phyloP scores from a whole-genome alignment of 2,113 vertebrate species.

The Burhinus oedicnemus region DNA sequence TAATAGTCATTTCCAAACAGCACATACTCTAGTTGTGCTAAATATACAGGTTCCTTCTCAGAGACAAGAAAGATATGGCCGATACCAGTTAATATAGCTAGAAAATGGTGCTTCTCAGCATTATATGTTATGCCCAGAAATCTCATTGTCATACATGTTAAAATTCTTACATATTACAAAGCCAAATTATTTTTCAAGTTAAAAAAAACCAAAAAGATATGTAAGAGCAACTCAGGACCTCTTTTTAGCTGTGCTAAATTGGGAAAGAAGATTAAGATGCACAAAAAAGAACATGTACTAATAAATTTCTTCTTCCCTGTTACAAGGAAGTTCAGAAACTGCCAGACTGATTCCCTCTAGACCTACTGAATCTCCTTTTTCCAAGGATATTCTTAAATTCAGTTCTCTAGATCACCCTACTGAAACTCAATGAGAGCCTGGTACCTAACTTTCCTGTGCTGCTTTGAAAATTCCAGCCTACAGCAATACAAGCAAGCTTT shows the following conservation, averaged over 20 bases:
- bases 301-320: background rate
- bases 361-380: background rate
- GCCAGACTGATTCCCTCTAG: background rate
- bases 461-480: constrained; percentile 6
- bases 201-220: background rate
- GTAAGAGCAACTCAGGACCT: background rate
- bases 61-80: background rate
- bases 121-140: background rate
- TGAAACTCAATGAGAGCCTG: background rate
- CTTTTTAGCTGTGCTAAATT: background rate
- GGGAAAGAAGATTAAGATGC: background rate
- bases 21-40: background rate
- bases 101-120: background rate
- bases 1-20: background rate
- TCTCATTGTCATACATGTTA: background rate
- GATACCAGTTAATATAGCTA: background rate
- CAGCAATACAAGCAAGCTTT: background rate
- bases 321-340: background rate
- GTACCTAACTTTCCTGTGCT: background rate
- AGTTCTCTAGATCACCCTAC: background rate
- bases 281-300: background rate
- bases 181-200: background rate
- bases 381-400: background rate
- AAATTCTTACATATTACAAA: background rate
- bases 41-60: background rate